Base-by-base conservation (phyloP, 2,113 vertebrate genomes). In the Machaerirhynchus nigripectus region DNA sequence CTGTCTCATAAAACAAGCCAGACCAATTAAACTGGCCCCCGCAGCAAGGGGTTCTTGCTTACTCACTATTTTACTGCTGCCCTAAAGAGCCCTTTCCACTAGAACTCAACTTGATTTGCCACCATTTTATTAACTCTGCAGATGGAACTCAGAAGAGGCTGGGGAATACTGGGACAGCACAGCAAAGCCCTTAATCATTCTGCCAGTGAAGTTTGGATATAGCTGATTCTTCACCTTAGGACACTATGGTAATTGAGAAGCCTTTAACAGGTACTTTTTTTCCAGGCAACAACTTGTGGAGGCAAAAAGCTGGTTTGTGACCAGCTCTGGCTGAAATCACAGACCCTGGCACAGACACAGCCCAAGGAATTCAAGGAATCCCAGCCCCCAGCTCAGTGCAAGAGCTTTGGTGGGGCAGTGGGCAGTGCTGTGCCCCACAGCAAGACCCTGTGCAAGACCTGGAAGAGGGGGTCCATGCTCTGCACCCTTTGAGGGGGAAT, bases 1-100 rank as follows among this genome's bases (percentile, higher is more conserved):
- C 31, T 90, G 89, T 64, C 96, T 96, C 95, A 96, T 97, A 97
- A 97, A 97, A 97, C 84, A 75, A 96, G 56, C 88, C 95, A 95
- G 96, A 95, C 89, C 96, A 97, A 98, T 93, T 96, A 97, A 96
- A 93, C 83, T 64, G 93, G 91, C 88, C 87, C 94, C 94, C 21
- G 83, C 96, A 97, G 96, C 94, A 94, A 96, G 93, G n/a, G 40
- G 82, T 76, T 96, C 95, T 97, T 90, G 93, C 96, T 96, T 94
- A 95, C 92, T 96, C 56, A 55, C 93, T 92, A 56, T 93, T 95
- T 97, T 96, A 96, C 68, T 76, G 92, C 93, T 93, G 93, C 94
- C 86, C 96, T 91, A 81, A 94, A 94, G 95, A 92, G 95, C 92
- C 95, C 96, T 96, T 96, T 95, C 93, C 69, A 76, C 74, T 90